Evolutionary conservation across 1,140 invertebrate species (phyloP), one percentile per base, ranked within the genome.

Genomic region (Trichogramma pretiosum): DNA sequence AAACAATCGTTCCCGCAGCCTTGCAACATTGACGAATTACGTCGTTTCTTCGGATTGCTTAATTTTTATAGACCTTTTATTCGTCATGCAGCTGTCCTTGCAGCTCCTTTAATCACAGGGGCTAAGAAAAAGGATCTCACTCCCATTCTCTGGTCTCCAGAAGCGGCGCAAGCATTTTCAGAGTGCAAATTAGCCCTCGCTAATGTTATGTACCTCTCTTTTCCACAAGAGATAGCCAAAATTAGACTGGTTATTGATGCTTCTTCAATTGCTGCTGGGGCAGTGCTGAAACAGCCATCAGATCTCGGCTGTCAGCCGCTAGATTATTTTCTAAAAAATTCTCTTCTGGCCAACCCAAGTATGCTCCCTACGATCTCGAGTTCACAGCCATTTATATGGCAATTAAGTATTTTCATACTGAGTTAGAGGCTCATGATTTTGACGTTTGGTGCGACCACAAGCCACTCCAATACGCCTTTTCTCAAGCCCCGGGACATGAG

Each of bases 241-340:
- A 7, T 36, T 7, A 8, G 7, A 16, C 26, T 30, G 8, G 13
- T n/a, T 8, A 36, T 16, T 10, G 16, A 16, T 16, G 34, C 34
- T 8, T 36, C 34, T 8, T 7, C 7, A 8, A 16, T 13, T 30
- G 26, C 26, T 9, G 26, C 13, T 30, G 26, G 13, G 8, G 34
- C 11, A 8, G 17, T 8, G 11, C 17, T 11, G 16, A 16, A 17
- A 8, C 26, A 30, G 26, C 26, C 7, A 30, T 13, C 7, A 13
- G n/a, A n/a, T n/a, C 7, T 9, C 13, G 26, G 13, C 26, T n/a
- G n/a, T n/a, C n/a, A n/a, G n/a, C n/a, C n/a, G n/a, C n/a, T n/a
- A n/a, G n/a, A n/a, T n/a, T 30, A 8, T 34, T 57, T 59, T 17
- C 50, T 53, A 3, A 50, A 43, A 16, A 57, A 53, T 41, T 62